phyloP scores from a whole-genome alignment of 1,140 invertebrate genomes.

The Musca vetustissima region DNA sequence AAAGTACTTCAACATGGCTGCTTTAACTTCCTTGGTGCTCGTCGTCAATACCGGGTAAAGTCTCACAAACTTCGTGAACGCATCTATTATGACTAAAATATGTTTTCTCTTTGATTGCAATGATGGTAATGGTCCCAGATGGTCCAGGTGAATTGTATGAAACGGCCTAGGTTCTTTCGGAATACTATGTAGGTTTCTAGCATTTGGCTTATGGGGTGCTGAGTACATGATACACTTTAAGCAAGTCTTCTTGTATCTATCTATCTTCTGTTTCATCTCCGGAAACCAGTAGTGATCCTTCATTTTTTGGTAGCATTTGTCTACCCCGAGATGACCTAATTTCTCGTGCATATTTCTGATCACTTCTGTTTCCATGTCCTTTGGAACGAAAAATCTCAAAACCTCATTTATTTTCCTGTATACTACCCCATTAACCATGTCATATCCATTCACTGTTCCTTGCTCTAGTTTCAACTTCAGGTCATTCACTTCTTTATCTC shows the following conservation, averaged over 20 bases:
- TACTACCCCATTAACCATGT: neutral
- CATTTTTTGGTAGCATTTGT: neutral
- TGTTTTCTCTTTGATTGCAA: slow-evolving; percentile 50
- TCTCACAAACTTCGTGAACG: slow-evolving; percentile 33
- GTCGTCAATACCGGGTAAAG: slow-evolving; percentile 9
- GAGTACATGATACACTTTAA: too few species aligned
- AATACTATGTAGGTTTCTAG: too few species aligned
- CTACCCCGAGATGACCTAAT: neutral
- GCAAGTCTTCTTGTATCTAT: neutral
- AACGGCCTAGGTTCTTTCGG: slow-evolving; percentile 30
- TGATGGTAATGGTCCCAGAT: slow-evolving; percentile 41
- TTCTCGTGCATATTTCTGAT: neutral
- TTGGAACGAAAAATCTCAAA: neutral
- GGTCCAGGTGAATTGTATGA: slow-evolving; percentile 37
- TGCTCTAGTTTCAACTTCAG: neutral
- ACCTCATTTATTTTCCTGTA: neutral
- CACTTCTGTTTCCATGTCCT: neutral
- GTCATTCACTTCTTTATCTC: neutral
- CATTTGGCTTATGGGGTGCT: too few species aligned
- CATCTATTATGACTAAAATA: slow-evolving; percentile 52
- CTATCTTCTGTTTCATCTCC: too few species aligned
- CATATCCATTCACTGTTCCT: neutral
- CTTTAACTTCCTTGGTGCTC: too few species aligned
- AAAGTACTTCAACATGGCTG: too few species aligned
- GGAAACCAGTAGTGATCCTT: neutral